phyloP scores from a whole-genome alignment of 2,797 vertebrate species.

The Ctenosaura bakeri region DNA sequence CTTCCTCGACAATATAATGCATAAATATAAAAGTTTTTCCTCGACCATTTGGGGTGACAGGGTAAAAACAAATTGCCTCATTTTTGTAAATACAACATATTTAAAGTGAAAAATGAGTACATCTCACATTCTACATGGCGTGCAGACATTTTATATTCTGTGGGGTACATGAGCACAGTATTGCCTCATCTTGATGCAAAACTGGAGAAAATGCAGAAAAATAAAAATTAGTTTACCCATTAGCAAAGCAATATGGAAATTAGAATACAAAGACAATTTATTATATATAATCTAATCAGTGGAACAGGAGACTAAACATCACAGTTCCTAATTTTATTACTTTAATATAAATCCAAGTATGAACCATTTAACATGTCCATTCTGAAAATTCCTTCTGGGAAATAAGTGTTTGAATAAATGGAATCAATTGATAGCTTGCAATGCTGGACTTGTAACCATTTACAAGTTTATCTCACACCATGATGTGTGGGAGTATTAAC shows the following conservation, averaged over 20 bases:
- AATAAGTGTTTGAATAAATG: slow-evolving; percentile 4
- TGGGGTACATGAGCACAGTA: no score
- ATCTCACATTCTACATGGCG: slow-evolving; percentile 33
- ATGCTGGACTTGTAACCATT: background rate
- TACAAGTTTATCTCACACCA: background rate
- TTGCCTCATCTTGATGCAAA: background rate
- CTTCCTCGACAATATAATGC: slow-evolving; percentile 46
- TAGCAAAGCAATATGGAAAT: background rate
- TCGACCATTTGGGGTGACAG: background rate
- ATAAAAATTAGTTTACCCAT: background rate
- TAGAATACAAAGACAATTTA: background rate
- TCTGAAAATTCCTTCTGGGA: background rate
- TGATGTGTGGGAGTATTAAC: background rate
- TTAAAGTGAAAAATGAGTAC: slow-evolving; percentile 38
- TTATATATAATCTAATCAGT: background rate
- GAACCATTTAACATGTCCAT: slow-evolving; percentile 20
- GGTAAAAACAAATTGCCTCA: slow-evolving; percentile 21
- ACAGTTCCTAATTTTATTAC: background rate
- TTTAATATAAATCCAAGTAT: background rate
- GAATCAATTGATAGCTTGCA: background rate
- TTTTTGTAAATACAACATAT: slow-evolving; percentile 39
- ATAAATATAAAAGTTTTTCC: slow-evolving; percentile 42
- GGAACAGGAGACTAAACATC: background rate
- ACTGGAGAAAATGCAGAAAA: slow-evolving; percentile 5
- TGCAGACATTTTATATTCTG: slow-evolving; percentile 7